Percentiles rank a stretch among this genome's conserved stretches.
phyloP scores from a whole-genome alignment of 2,797 vertebrate genomes.

The Cynopterus sphinx region DNA sequence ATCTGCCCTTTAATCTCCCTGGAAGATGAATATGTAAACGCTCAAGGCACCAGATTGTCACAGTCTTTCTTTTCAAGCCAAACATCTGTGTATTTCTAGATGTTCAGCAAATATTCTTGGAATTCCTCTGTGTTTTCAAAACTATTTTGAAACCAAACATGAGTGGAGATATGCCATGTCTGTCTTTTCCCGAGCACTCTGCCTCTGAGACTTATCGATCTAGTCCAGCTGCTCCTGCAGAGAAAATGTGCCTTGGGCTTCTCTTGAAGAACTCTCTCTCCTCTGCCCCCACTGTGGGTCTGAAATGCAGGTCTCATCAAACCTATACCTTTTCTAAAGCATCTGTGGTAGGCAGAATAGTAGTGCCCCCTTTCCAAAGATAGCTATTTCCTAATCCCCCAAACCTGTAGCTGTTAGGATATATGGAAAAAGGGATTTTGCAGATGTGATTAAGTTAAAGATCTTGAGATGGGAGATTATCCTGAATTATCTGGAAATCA shows the following conservation, averaged over 20 bases:
- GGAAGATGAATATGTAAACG: background rate
- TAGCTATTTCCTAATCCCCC: background rate
- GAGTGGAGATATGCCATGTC: background rate
- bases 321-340: background rate
- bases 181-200: background rate
- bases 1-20: constrained; percentile 39
- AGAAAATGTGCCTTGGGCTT: background rate
- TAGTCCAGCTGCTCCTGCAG: background rate
- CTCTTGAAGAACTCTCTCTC: background rate
- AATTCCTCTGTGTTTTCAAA: constrained; percentile 30
- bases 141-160: constrained; percentile 26
- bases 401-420: background rate
- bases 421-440: background rate
- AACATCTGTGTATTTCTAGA: constrained; percentile 46
- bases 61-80: constrained; percentile 37
- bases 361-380: background rate
- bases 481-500: background rate
- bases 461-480: background rate
- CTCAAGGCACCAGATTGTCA: background rate
- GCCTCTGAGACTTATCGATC: background rate
- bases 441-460: background rate
- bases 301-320: background rate
- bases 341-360: background rate
- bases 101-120: constrained; percentile 17
- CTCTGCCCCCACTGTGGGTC: background rate